These are phyloP conservation scores for Bubalus kerabau DNA, from an alignment of 2,113 vertebrate species.

Conservation along the genomic window DNA sequence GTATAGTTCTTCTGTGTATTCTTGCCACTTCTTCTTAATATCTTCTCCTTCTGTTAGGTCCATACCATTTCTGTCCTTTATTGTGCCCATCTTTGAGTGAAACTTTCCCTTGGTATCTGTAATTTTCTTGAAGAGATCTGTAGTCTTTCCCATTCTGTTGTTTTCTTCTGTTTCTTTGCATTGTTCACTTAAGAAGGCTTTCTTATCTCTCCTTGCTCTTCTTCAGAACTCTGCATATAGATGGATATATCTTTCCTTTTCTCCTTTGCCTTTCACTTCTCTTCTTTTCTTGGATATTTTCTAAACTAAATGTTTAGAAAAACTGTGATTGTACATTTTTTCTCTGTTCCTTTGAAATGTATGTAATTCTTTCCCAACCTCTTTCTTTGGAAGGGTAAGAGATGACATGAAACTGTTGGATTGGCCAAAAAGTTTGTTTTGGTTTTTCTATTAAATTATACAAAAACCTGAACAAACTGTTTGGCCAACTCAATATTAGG, in stretches of 20 bases:
- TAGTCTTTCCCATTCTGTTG: not conserved
- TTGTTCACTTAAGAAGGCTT: not conserved
- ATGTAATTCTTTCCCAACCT: not conserved
- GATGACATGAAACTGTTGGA: not conserved
- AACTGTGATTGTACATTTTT: not conserved
- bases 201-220: not conserved
- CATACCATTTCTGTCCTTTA: not conserved
- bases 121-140: not conserved
- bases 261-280: not conserved
- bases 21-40: not conserved
- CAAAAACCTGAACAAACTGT: not conserved
- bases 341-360: not conserved
- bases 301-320: not conserved
- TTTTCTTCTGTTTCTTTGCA: not conserved
- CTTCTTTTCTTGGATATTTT: not conserved
- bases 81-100: not conserved
- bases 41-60: not conserved
- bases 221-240: not conserved
- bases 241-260: not conserved
- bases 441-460: not conserved
- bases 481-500: not conserved
- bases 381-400: not conserved
- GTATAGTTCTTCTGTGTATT: not conserved
- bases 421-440: not conserved
- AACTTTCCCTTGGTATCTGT: not conserved